Evolutionary conservation across 2,113 vertebrate genomes (phyloP), one percentile per base, ranked within the genome.

Genomic region (Trinectes maculatus): DNA sequence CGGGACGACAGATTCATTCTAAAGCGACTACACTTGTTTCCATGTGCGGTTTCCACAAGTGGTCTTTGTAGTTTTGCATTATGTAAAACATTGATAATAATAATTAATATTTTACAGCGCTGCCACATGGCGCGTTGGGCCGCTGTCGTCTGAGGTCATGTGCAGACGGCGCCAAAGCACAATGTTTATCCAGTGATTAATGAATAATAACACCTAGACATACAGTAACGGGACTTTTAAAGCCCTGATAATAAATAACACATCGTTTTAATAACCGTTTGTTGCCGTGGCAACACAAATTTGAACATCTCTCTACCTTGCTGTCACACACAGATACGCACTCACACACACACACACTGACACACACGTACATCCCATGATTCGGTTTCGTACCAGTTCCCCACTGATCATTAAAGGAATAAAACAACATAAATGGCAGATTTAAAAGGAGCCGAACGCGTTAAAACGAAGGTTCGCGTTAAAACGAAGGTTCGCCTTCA

Each of bases 181-280:
- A 48, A 4, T 33, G 52, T 61, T 55, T 18, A 66, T 66, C 69
- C 57, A 80, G 71, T 74, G 62, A 40, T 47, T 59, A 39, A 44
- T 75, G 22, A 74, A 64, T 83, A 74, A 59, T 36, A 68, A 58
- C 51, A 71, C 48, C 58, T 68, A n/a, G 65, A 79, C 77, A 76
- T 69, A 79, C 73, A 80, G 48, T 22, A 60, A 77, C 43, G 22
- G 40, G 55, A 56, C 47, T 37, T 28, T 43, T 48, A 21, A 58
- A 61, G 46, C 29, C 48, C 66, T n/a, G 0, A 58, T 70, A 71
- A 83, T 79, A 88, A 88, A 85, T 85, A 84, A 81, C 48, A 81
- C n/a, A 79, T 74, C 36, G 12, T 42, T 64, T 52, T 48, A 43
- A 69, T 43, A 51, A 70, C 53, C 55, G 58, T 71, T 62, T 69